Evolutionary conservation across 2,113 vertebrate genomes (phyloP).

Genomic region (Ancistrus triradiatus): DNA sequence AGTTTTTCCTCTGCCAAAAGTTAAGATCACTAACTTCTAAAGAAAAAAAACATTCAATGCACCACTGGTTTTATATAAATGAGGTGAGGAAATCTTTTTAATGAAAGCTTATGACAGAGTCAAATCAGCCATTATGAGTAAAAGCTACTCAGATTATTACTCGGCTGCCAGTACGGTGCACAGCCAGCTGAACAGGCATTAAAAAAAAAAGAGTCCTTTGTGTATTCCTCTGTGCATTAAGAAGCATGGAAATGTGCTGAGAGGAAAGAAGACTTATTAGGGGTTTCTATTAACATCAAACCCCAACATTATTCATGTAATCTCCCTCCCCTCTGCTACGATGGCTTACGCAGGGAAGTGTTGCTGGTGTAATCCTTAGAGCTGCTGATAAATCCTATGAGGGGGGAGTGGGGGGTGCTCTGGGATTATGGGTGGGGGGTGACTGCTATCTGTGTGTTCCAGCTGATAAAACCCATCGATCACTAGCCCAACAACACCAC

Average conservation of each 20-base stretch:
- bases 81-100: conserved; percentile 34
- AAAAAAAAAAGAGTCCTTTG: conserved; percentile 54
- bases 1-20: too few species aligned
- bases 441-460: conserved; percentile 46
- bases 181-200: conserved; percentile 45
- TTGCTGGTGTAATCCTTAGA: conserved; percentile 42
- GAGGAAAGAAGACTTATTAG: conserved; percentile 52
- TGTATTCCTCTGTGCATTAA: conserved; percentile 52
- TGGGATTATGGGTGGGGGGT: conserved; percentile 38
- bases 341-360: conserved; percentile 43
- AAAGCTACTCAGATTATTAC: conserved; percentile 51
- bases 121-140: conserved; percentile 33
- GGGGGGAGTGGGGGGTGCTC: conserved; percentile 33
- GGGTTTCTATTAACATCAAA: conserved; percentile 58
- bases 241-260: conserved; percentile 55
- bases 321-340: conserved; percentile 46
- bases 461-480: conserved; percentile 52
- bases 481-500: conserved; percentile 35
- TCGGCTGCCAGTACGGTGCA: conserved; percentile 36
- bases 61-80: too few species aligned
- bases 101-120: conserved; percentile 43
- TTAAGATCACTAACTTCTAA: too few species aligned
- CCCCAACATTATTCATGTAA: conserved; percentile 60
- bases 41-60: too few species aligned
- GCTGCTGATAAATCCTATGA: conserved; percentile 41